These are phyloP conservation scores for Xestia rhomboidea DNA, from an alignment of 2,888 invertebrate species.

Conservation along the genomic window DNA sequence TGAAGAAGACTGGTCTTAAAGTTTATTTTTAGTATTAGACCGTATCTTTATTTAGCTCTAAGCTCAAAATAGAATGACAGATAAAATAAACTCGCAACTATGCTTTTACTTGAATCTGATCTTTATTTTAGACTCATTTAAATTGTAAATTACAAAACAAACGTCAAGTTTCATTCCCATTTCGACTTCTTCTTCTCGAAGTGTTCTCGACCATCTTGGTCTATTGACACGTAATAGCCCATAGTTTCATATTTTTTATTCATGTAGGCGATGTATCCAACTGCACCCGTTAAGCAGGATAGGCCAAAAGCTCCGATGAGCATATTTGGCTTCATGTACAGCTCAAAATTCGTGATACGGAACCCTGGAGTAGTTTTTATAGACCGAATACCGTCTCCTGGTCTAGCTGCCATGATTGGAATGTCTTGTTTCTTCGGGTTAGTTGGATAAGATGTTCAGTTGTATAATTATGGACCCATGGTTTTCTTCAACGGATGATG, in stretches of 20 bases:
- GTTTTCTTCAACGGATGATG: neutral
- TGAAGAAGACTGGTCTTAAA: too few species aligned
- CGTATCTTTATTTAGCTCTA: neutral
- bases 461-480: neutral
- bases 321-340: slow-evolving; percentile 31
- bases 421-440: neutral
- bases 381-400: slow-evolving; percentile 46
- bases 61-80: neutral
- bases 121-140: neutral
- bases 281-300: neutral
- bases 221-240: slow-evolving; percentile 26
- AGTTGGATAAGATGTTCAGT: neutral
- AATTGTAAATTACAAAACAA: neutral
- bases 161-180: slow-evolving; percentile 26
- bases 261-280: slow-evolving; percentile 25
- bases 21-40: too few species aligned
- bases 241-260: slow-evolving; percentile 9
- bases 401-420: neutral
- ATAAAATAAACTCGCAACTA: neutral
- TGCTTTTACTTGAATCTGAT: neutral
- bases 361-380: slow-evolving; percentile 20
- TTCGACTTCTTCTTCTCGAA: slow-evolving; percentile 42
- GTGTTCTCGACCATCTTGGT: slow-evolving; percentile 9
- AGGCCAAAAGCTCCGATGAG: slow-evolving; percentile 27
- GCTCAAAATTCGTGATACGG: slow-evolving; percentile 26